phyloP scores from a whole-genome alignment of 2,797 vertebrate species.

The Ceryle rudis region DNA sequence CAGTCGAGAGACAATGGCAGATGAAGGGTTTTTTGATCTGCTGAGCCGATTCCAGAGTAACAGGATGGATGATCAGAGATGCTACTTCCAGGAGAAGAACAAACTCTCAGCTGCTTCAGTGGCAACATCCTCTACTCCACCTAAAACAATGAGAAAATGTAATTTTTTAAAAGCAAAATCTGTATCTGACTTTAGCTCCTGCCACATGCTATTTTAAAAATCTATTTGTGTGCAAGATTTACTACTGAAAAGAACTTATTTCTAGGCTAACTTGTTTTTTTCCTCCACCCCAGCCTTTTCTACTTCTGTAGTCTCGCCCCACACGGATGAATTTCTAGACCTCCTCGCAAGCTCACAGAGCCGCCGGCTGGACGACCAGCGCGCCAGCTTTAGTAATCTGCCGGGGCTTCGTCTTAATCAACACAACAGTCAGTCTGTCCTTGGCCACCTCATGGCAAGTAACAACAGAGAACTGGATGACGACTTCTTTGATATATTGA shows the following conservation, averaged over 20 bases:
- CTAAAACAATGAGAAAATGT: constrained; percentile 87
- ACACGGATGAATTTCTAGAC: constrained; percentile 93
- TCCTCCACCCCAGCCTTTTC: constrained; percentile 79
- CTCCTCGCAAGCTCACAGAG: constrained; percentile 88
- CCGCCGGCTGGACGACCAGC: constrained; percentile 88
- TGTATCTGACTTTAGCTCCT: not conserved
- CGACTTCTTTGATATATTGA: constrained; percentile 93
- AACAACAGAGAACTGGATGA: constrained; percentile 87
- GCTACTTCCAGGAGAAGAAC: constrained; percentile 85
- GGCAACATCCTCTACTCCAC: constrained; percentile 75
- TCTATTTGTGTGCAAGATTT: not conserved
- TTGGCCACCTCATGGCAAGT: constrained; percentile 86
- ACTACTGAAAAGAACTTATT: accelerated
- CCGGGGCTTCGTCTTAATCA: constrained; percentile 87
- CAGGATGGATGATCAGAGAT: constrained; percentile 97
- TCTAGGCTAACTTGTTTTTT: not conserved
- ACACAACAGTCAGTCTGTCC: constrained; percentile 76
- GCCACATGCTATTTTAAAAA: not conserved
- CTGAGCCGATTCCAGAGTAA: constrained; percentile 97
- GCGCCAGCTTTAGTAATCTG: constrained; percentile 82
- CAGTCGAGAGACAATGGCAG: constrained; percentile 85
- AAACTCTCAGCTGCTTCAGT: constrained; percentile 66
- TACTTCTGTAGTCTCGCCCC: constrained; percentile 81
- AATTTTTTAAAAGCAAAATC: not conserved
- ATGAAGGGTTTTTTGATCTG: constrained; percentile 96